Evolutionary conservation across 1,140 invertebrate species (phyloP).

Genomic region (Lithobius niger): DNA sequence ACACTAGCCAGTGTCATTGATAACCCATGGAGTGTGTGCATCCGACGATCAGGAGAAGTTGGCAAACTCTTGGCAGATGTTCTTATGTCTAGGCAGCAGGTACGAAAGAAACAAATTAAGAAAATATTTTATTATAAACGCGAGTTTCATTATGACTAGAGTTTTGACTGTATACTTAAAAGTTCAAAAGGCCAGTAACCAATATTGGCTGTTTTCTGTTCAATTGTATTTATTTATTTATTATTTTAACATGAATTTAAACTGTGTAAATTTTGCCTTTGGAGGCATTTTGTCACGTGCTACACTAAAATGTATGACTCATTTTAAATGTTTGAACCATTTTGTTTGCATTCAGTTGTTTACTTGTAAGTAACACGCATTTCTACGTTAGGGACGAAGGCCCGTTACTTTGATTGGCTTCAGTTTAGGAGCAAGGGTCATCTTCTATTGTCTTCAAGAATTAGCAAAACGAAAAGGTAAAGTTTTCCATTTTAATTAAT

Average conservation of each 20-base stretch:
- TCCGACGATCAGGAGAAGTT: conserved; percentile 34
- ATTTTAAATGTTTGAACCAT: too few species aligned
- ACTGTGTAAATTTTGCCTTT: too few species aligned
- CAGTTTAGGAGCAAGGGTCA: conserved; percentile 54
- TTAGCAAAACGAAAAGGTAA: conserved; percentile 37
- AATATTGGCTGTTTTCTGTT: too few species aligned
- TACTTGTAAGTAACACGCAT: neutral
- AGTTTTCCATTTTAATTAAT: neutral
- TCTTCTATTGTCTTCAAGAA: conserved; percentile 52
- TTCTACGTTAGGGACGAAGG: conserved; percentile 39
- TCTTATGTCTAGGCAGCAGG: conserved; percentile 45
- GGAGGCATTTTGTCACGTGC: too few species aligned
- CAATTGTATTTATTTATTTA: too few species aligned
- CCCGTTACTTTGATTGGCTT: conserved; percentile 59
- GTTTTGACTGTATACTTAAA: too few species aligned
- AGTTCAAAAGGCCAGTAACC: too few species aligned
- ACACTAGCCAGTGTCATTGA: conserved; percentile 50
- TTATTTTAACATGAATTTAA: too few species aligned
- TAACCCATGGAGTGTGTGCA: conserved; percentile 64
- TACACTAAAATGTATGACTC: too few species aligned
- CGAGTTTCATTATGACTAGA: too few species aligned
- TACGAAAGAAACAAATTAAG: too few species aligned
- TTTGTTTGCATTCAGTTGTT: neutral
- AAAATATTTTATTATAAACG: too few species aligned
- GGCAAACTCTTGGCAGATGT: conserved; percentile 55